Evolutionary conservation across 1,140 invertebrate genomes (phyloP), one percentile per base, ranked within the genome.

Genomic region (Pomacea maculata): DNA sequence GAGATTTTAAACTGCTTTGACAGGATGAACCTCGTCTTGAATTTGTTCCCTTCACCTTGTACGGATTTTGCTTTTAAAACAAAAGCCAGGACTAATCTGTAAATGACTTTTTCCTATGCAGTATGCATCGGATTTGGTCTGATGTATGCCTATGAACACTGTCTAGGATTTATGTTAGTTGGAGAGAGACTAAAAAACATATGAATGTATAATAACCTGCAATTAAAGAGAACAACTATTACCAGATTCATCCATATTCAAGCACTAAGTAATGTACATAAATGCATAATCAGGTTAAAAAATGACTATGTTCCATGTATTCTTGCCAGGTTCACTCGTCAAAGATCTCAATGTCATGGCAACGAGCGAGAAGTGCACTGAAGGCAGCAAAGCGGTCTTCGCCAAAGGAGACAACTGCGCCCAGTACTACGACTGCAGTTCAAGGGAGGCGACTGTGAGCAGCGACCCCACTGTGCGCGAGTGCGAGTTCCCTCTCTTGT

Each of bases 401-500:
- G 84, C 85, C 64, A 80, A 86, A 75, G 72, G 34, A 10, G 71
- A 80, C 21, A 85, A 88, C 79, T 88, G 87, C 82, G 86, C 85
- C 57, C 84, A 85, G 79, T 88, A 85, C 75, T 87, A 85, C 77
- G 77, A 84, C 79, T 88, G 87, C 73, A 83, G 82, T 8, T 75
- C 77, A 61, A 17, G 21, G 9, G 75, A 83, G 54, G 73, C 17
- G 10, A 75, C 80, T 15, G 79, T 83, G 17, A 71, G 70, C 6
- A 79, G 81, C 19, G 82, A 80, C 55, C 83, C 83, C 17, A 79
- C 55, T 55, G 15, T 85, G 52, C 76, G 82, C 34, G 86, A 88
- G 65, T 88, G 87, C 75, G 65, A 71, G 52, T 88, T 87, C 80
- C 87, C 87, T 12, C 71, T 85, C 29, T 72, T 88, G 45, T 88